Conservation (phyloP, 2,888 invertebrate genomes). For the Mayetiola destructor region DNA sequence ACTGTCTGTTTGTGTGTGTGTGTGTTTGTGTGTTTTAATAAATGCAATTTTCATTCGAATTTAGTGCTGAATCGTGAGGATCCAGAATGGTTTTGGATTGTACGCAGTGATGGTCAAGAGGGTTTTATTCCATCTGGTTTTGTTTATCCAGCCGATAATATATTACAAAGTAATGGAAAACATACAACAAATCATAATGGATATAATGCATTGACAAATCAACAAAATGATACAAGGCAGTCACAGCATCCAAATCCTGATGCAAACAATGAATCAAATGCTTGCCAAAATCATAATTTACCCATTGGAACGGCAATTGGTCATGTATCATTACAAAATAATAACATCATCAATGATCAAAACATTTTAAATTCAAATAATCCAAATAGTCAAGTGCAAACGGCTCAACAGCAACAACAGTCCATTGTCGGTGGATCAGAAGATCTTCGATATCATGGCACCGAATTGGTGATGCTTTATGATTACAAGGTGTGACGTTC, state of each 20-base stretch:
- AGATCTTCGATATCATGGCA: conserved; percentile 69
- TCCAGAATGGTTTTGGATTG: conserved; percentile 94
- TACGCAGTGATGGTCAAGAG: conserved; percentile 81
- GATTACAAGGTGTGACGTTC: conserved; percentile 62
- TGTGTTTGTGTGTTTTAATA: background rate
- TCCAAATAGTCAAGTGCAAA: conserved; percentile 17
- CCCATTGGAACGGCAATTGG: background rate
- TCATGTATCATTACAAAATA: conserved; percentile 15
- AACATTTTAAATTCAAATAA: conserved; percentile 12
- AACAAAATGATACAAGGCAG: conserved; percentile 19
- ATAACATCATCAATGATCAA: conserved; percentile 19
- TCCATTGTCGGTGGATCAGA: conserved; percentile 36
- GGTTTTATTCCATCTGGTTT: conserved; percentile 92
- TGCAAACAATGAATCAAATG: conserved; percentile 20
- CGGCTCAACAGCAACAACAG: conserved; percentile 18
- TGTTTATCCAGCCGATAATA: conserved; percentile 78
- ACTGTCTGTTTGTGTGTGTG: too few relatives aligned
- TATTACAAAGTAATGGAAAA: conserved; percentile 41
- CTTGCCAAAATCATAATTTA: background rate
- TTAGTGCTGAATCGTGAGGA: conserved; percentile 81
- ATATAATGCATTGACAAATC: conserved; percentile 23
- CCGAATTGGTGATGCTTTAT: conserved; percentile 85
- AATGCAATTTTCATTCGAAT: conserved; percentile 22
- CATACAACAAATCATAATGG: conserved; percentile 21
- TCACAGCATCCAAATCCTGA: conserved; percentile 4